Conservation (phyloP, 1,140 invertebrate species). For the Dicyema japonicum region DNA sequence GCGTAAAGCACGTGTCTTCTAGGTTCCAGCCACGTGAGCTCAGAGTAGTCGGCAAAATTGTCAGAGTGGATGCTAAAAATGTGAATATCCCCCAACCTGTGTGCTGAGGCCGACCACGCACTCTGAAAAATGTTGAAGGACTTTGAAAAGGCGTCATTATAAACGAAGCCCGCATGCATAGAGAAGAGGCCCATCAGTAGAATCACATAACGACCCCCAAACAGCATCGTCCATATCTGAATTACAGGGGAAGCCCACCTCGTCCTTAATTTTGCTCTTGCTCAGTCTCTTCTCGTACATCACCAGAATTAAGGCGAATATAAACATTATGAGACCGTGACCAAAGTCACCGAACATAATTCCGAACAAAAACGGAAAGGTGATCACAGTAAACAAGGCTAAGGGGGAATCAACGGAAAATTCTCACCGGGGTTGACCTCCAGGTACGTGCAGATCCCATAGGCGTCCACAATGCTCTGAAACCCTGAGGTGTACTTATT, state of each 20-base stretch:
- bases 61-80: no score
- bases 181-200: conserved; percentile 82
- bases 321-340: conserved; percentile 37
- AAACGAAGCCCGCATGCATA: conserved; percentile 78
- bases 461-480: conserved; percentile 71
- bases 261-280: no score
- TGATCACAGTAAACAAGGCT: conserved; percentile 68
- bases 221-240: conserved; percentile 80
- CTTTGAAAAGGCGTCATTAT: conserved; percentile 86
- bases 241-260: no score
- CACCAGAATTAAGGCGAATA: conserved; percentile 29
- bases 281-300: conserved; percentile 25
- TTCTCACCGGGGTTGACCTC: conserved; percentile 87
- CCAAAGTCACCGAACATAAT: conserved; percentile 90
- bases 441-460: conserved; percentile 64
- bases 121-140: conserved; percentile 69
- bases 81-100: no score
- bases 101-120: no score
- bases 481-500: conserved; percentile 82
- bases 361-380: conserved; percentile 82
- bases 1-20: neutral
- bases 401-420: no score
- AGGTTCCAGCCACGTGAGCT: no score
- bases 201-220: conserved; percentile 79
- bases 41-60: no score